Evolutionary conservation across 1,140 invertebrate genomes (phyloP), one percentile per base, ranked within the genome.

Genomic region (Macrobrachium nipponense): DNA sequence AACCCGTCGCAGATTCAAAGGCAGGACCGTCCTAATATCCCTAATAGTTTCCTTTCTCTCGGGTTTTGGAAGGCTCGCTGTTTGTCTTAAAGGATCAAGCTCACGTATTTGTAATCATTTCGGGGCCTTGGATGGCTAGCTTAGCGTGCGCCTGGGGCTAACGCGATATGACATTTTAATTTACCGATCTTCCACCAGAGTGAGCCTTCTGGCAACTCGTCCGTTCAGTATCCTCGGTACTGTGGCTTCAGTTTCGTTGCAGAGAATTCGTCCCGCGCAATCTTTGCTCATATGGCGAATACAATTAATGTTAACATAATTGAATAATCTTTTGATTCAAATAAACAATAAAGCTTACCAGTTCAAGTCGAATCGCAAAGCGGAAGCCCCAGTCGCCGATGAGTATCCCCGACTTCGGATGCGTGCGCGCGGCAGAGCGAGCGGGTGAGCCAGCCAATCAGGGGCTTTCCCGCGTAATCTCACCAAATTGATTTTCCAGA

Each of bases 91-190:
- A 73, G 83, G 83, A 86, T 86, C 83, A 86, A 44, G 64, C 83
- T 86, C 83, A 86, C 83, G 83, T 86, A 86, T 86, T 86, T 86
- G 83, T 86, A 86, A 86, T 86, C 83, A 86, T 86, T 86, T 86
- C 83, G 76, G 83, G 76, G 83, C 78, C 83, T 86, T 86, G 83
- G 83, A 86, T 86, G 83, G 83, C 83, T 86, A 86, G 83, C 83
- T 86, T 86, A 86, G 83, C 83, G 83, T 86, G 83, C 83, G 83
- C 76, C 83, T 86, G 83, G 83, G 83, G 83, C 83, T 86, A 86
- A 86, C 83, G 83, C 83, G 83, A 86, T 86, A 86, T 86, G 83
- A 86, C 83, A 86, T 86, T 86, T 86, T 86, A 86, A 86, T 86
- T 86, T 86, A 86, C 76, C 75, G 76, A 80, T 80, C 83, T 86